These are phyloP conservation scores for Corythornis cristatus DNA, from an alignment of 2,113 vertebrate species.

Conservation along the genomic window DNA sequence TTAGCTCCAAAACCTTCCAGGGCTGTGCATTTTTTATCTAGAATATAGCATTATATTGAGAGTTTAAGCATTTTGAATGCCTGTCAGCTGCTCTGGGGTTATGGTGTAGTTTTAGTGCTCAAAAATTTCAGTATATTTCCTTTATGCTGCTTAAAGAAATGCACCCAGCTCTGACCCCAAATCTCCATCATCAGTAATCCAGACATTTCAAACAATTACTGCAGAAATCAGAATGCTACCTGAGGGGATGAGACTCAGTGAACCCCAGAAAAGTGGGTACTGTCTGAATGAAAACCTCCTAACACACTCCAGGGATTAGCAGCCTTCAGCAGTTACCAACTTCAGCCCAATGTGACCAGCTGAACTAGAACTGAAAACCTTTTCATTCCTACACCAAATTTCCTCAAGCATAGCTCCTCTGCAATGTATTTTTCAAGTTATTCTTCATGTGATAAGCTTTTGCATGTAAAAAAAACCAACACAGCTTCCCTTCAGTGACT, in stretches of 20 bases:
- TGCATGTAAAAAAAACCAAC: background rate
- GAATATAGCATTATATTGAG: background rate
- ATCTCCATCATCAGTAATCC: background rate
- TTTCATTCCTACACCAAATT: background rate
- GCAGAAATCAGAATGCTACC: background rate
- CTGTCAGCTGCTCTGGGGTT: background rate
- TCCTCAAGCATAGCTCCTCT: background rate
- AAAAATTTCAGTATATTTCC: background rate
- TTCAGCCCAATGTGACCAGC: background rate
- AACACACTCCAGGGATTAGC: background rate
- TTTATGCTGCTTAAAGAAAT: background rate
- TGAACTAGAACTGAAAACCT: background rate
- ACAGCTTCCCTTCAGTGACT: background rate
- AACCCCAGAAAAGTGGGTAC: background rate
- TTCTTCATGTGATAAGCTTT: background rate
- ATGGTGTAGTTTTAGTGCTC: background rate
- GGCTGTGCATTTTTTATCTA: background rate
- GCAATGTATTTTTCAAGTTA: background rate
- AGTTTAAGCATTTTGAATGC: background rate
- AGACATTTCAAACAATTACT: background rate
- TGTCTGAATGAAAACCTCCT: background rate
- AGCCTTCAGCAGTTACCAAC: background rate
- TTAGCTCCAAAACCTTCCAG: background rate
- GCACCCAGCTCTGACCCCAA: background rate
- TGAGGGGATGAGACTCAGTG: background rate